Evolutionary conservation across 2,888 invertebrate species (phyloP), one percentile per base, ranked within the genome.

Genomic region (Aphodius granarius): DNA sequence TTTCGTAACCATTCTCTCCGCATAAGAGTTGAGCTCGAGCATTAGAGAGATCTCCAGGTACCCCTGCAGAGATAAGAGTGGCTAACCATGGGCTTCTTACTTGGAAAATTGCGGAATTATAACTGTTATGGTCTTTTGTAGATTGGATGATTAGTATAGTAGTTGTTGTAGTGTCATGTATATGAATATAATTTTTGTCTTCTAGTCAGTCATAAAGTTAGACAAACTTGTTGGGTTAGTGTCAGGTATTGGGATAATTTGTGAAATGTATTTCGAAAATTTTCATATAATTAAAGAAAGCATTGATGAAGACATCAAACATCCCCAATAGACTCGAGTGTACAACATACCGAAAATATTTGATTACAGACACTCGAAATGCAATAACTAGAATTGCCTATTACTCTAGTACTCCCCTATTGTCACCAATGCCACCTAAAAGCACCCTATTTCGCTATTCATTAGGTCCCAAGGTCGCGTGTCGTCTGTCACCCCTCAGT

Each of bases 341-440:
- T 43, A 72, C 20, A 72, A 62, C 43, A 71, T 71, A 18, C 62
- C 2, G n/a, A 19, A n/a, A 75, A 75, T 75, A 75, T 75, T 75
- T 23, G 74, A 75, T 75, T 75, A 75, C 65, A 75, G 71, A 75
- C 64, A 75, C 71, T 75, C 21, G 74, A 71, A 71, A 71, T 19
- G 74, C 71, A 75, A 71, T 75, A 71, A 75, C 71, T 43, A 18
- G 70, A 75, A 75, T 72, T 72, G 72, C 63, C 72, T 72, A 72
- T 72, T 72, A 72, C 63, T 72, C 63, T 15, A 23, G 18, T n/a
- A 5, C 23, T 63, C 72, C 19, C 21, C 72, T n/a, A 13, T 18
- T 22, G 18, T 23, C 6, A 16, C 17, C 71, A 17, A 17, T 5
- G 18, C 23, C 23, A 15, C 62, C n/a, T 19, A 13, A n/a, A 43